Evolutionary conservation across 2,113 vertebrate genomes (phyloP).

Genomic region (Fulmarus glacialis): DNA sequence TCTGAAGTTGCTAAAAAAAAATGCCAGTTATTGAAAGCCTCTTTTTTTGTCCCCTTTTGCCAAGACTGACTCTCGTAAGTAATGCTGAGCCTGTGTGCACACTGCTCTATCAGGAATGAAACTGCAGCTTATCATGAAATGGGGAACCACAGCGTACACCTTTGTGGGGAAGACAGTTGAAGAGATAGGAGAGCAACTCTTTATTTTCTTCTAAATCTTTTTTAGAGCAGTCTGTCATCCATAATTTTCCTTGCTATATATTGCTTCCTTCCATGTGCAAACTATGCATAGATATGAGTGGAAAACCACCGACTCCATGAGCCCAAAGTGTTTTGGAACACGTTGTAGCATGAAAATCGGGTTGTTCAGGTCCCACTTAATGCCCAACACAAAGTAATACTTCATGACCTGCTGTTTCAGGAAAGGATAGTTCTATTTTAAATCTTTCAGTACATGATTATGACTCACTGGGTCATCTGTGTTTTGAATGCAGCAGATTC

Average conservation of each 20-base stretch:
- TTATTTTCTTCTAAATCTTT: background rate
- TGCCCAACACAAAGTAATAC: background rate
- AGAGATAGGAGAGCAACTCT: background rate
- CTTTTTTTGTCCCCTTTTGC: background rate
- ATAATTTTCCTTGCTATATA: background rate
- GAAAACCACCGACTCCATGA: background rate
- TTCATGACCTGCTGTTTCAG: background rate
- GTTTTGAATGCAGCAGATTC: background rate
- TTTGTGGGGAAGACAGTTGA: background rate
- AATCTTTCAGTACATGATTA: background rate
- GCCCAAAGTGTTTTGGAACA: background rate
- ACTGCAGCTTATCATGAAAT: background rate
- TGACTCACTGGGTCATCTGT: background rate
- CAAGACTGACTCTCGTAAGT: background rate
- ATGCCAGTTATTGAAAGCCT: background rate
- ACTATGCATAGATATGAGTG: background rate
- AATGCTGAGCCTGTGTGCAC: background rate
- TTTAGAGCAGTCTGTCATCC: background rate
- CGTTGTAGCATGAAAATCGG: background rate
- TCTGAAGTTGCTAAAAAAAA: background rate
- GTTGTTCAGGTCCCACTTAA: background rate
- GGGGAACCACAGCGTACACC: background rate
- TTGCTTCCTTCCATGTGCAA: background rate
- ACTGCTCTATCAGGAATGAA: background rate
- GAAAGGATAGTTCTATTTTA: background rate